Evolutionary conservation across 2,888 invertebrate genomes (phyloP), one percentile per base, ranked within the genome.

Genomic region (Hirtodrosophila confusa): DNA sequence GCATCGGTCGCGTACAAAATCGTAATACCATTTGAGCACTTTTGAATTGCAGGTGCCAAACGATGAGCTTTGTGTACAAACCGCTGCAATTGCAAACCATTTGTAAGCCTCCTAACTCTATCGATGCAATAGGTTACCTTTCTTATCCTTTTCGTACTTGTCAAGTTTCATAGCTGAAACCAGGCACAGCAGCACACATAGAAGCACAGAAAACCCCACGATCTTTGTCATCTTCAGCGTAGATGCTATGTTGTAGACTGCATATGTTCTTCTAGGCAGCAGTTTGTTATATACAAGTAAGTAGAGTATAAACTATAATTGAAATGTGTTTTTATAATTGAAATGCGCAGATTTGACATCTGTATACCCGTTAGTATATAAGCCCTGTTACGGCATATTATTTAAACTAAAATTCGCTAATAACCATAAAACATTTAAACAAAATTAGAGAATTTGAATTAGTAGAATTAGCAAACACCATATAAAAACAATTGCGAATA

Each of bases 1-100:
- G 8, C 73, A 74, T 1, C 12, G 23, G 35, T 69, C 41, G 5
- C 23, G 3, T 3, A 39, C 4, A 3, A 57, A 53, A 6, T 58
- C 61, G 31, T 57, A 62, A 23, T 39, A 41, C 47, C 57, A 73
- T 17, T 41, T 39, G 0, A 2, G 9, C 2, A 4, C 1, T 7
- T 6, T 8, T 2, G 6, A 0, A 8, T 6, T 0, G 11, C 69
- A 69, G 0, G 8, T 0, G 0, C 61, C 58, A 29, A 36, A 54
- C 0, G 23, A 17, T 0, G n/a, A 0, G 1, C 55, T 10, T 3
- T 23, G 4, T n/a, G 39, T 60, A 23, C 58, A 69, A 31, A 55
- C 17, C 6, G 3, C 71, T 75, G 7, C 0, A 45, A 62, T 41
- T 31, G 8, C 0, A 10, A 10, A 29, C n/a, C 5, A 33, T 24